Conservation (phyloP, 2,888 invertebrate species). For the Erynnis tages region DNA sequence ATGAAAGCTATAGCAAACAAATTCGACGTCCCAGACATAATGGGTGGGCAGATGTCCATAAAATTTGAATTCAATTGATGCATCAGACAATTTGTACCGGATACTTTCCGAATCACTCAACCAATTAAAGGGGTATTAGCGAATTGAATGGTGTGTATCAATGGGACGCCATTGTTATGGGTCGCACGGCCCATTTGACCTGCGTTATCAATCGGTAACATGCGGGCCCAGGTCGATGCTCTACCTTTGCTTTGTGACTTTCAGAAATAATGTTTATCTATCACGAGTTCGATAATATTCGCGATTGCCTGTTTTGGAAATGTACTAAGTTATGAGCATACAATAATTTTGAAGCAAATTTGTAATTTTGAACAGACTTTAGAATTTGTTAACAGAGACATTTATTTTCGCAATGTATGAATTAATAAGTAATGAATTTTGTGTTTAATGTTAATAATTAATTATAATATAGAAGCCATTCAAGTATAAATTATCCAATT, state of each 20-base stretch:
- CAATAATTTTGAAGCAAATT: no score
- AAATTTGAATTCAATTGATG: constrained; percentile 38
- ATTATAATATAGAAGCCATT: no score
- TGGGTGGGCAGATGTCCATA: constrained; percentile 13
- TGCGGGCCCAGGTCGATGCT: constrained; percentile 60
- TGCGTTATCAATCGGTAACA: constrained; percentile 65
- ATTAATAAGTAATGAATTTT: no score
- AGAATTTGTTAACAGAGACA: no score
- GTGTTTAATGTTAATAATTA: no score
- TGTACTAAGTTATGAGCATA: no score
- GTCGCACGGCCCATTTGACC: constrained; percentile 69
- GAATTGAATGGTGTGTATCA: constrained; percentile 71
- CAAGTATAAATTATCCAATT: no score
- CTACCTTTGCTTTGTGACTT: constrained; percentile 46
- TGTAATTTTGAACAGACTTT: no score
- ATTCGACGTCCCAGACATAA: background rate
- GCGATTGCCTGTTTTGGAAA: constrained; percentile 14
- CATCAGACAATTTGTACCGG: constrained; percentile 42
- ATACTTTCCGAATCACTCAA: constrained; percentile 59
- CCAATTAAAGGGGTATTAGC: constrained; percentile 74
- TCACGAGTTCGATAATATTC: constrained; percentile 28
- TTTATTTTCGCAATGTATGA: no score
- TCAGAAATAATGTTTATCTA: constrained; percentile 38
- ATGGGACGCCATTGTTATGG: constrained; percentile 62
- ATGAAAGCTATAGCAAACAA: background rate